Evolutionary conservation across 2,888 invertebrate species (phyloP).

Genomic region (Hipparchia sbordonii): DNA sequence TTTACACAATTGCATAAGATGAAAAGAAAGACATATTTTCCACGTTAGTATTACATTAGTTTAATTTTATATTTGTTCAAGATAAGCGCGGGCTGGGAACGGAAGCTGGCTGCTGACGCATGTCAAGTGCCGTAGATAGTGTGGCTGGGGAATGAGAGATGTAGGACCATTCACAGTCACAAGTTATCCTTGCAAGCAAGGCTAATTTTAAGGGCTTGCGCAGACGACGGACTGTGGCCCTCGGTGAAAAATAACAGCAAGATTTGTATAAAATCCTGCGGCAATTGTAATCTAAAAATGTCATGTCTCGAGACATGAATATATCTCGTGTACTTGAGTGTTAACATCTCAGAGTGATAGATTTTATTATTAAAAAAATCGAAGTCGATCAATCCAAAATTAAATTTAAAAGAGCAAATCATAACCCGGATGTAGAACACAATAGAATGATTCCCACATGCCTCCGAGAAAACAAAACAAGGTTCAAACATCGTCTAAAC

Average conservation of each 20-base stretch:
- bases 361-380: background rate
- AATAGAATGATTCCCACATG: constrained; percentile 83
- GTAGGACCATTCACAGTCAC: constrained; percentile 27
- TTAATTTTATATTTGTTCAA: constrained; percentile 74
- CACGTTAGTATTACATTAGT: constrained; percentile 53
- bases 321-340: too few species aligned
- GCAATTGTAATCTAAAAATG: too few species aligned
- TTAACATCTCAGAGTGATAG: background rate
- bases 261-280: too few species aligned
- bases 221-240: too few species aligned
- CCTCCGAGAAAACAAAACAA: constrained; percentile 78
- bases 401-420: constrained; percentile 65
- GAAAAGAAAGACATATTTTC: constrained; percentile 51
- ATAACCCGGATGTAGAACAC: constrained; percentile 77
- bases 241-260: too few species aligned
- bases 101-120: constrained; percentile 68
- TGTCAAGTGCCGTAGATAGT: constrained; percentile 62
- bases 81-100: constrained; percentile 73
- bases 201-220: background rate
- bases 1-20: constrained; percentile 41
- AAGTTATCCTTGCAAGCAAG: background rate
- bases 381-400: constrained; percentile 48
- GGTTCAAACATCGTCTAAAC: constrained; percentile 76
- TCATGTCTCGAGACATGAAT: too few species aligned
- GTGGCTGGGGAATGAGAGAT: constrained; percentile 43